Evolutionary conservation across 2,797 vertebrate genomes (phyloP).

Genomic region (Premnoplex brunnescens): DNA sequence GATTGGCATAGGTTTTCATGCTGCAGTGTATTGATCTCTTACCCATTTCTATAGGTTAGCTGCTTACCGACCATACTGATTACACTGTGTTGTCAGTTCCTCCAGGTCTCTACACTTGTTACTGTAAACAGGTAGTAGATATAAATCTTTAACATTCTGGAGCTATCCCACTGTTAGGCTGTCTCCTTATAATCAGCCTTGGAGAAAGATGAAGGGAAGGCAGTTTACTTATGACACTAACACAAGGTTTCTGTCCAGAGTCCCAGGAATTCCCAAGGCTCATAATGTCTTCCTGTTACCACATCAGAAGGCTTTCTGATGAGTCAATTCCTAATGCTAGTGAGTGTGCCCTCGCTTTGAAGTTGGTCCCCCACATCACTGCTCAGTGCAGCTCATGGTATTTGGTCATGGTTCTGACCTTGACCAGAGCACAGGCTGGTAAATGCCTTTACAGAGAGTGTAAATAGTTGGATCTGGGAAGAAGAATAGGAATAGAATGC

Average conservation of each 20-base stretch:
- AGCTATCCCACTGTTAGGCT: neutral
- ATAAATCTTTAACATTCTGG: neutral
- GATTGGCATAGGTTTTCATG: neutral
- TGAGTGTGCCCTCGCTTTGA: neutral
- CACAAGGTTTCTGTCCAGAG: neutral
- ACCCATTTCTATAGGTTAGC: neutral
- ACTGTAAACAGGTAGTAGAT: neutral
- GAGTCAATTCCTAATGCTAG: neutral
- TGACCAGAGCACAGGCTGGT: accelerated
- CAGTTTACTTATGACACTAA: neutral
- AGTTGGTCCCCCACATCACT: neutral
- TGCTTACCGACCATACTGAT: neutral
- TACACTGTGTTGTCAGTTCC: neutral
- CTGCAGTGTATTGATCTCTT: neutral
- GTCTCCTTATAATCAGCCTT: neutral
- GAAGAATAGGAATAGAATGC: neutral
- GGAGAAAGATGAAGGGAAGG: neutral
- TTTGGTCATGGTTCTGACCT: neutral
- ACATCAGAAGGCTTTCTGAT: neutral
- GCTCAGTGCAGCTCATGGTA: neutral
- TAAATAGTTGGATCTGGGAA: neutral
- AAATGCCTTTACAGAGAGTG: neutral
- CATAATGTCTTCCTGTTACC: neutral
- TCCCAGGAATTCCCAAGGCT: neutral
- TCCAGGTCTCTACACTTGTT: neutral